Conservation (phyloP, 1,140 invertebrate species). For the Sitobion miscanthi region DNA sequence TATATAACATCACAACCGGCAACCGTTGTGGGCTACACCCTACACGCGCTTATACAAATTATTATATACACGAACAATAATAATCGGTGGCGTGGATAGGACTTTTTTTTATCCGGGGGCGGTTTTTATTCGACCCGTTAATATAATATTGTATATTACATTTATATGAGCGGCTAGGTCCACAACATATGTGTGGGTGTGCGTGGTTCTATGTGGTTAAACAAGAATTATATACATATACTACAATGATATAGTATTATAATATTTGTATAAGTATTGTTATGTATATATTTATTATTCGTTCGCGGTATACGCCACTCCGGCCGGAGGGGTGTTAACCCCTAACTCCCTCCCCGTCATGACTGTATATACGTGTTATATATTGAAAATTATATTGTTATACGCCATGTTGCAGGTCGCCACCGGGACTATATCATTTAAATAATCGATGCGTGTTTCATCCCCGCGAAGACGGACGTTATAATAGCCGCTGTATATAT, state of each 20-base stretch:
- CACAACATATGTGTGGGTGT: too few relatives aligned
- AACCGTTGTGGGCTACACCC: neutral
- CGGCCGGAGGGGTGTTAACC: neutral
- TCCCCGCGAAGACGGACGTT: neutral
- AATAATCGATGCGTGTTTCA: neutral
- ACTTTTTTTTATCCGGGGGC: too few relatives aligned
- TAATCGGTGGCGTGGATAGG: neutral
- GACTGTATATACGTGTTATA: neutral
- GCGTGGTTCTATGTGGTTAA: too few relatives aligned
- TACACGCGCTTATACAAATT: neutral
- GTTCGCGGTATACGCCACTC: neutral
- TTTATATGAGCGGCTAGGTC: too few relatives aligned
- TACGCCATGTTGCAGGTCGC: neutral
- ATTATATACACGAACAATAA: neutral
- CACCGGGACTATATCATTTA: neutral
- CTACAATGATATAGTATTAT: too few relatives aligned
- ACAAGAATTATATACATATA: too few relatives aligned
- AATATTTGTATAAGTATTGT: neutral
- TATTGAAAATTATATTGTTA: neutral
- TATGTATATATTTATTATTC: neutral
- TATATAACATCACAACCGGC: neutral
- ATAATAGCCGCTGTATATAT: neutral
- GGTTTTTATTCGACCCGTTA: too few relatives aligned
- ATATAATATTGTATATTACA: too few relatives aligned
- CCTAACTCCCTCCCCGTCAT: neutral